Base-by-base conservation (phyloP, 2,888 invertebrate genomes). In the Tanytarsus gracilentus region DNA sequence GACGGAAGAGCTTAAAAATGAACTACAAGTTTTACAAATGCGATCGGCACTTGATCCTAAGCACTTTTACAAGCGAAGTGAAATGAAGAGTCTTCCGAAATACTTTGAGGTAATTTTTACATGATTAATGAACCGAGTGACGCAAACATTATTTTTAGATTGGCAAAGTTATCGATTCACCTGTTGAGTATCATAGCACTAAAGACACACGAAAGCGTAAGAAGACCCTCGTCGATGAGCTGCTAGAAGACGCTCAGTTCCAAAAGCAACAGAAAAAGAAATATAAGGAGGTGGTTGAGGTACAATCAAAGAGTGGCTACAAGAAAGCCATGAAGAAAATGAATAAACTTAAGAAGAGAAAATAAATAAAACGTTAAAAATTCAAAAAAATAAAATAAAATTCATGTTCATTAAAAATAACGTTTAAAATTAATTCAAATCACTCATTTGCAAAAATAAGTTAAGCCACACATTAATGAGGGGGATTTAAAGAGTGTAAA, bases 61-160 rank as follows among this genome's bases (percentile, higher is more conserved):
- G 71, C 85, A 85, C 65, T 97, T 96, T 75, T 98, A 97, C 75
- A 96, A 96, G 73, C 88, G 89, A 68, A 93, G 91, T 71, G 91
- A 93, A 69, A 78, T 86, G 65, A 86, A 87, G 74, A 84, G 81
- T 1, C 69, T 92, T 29, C 96, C 97, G 0, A 97, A 96, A 75
- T 96, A 90, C 71, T 97, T 97, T 74, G 91, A 92, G 79, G 89
- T 90, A 72, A 69, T 66, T 60, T 52, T 36, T 16, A 26, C 29
- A 33, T 62, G 61, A 62, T 30, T 25, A 18, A 33, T 58, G 23
- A 50, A 6, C 3, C n/a, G 14, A 16, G 16, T 14, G 16, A 33
- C 26, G 30, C 65, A 56, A 61, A 55, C 55, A 62, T 61, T 63
- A 61, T 63, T 66, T 69, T 52, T 71, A 88, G 82, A 77, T 90